phyloP scores from a whole-genome alignment of 2,888 invertebrate genomes.

The Falcaria lacertinaria region DNA sequence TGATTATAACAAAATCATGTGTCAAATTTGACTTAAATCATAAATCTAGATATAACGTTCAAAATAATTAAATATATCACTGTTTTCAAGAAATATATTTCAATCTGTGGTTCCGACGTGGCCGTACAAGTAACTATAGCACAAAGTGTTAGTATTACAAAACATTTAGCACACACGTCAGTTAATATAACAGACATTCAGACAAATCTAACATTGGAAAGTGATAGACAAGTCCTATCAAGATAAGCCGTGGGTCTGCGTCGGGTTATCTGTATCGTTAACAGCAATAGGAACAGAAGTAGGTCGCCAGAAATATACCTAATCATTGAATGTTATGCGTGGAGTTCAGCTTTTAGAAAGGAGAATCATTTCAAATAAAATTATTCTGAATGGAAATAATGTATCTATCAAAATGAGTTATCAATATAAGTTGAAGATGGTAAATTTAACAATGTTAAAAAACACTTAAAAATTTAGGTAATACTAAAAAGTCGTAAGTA shows the following conservation, averaged over 20 bases:
- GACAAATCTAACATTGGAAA: constrained; percentile 19
- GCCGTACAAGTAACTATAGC: too few relatives aligned
- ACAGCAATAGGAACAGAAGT: constrained; percentile 18
- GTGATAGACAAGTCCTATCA: constrained; percentile 32
- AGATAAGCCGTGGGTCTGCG: constrained; percentile 26
- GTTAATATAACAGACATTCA: not conserved
- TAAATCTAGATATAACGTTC: not conserved
- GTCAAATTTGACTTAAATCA: not conserved
- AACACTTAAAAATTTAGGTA: too few relatives aligned
- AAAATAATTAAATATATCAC: not conserved
- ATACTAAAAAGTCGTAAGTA: too few relatives aligned
- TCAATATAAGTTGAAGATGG: too few relatives aligned
- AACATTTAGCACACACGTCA: not conserved
- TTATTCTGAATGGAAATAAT: too few relatives aligned
- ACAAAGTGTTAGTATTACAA: not conserved
- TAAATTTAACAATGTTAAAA: too few relatives aligned
- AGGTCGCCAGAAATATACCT: constrained; percentile 18
- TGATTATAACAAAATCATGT: not conserved
- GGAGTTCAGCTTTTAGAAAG: too few relatives aligned
- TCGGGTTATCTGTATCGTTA: constrained; percentile 26
- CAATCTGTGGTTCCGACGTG: too few relatives aligned
- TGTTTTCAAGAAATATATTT: too few relatives aligned
- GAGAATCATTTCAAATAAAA: too few relatives aligned
- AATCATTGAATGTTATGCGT: not conserved
- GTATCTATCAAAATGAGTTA: too few relatives aligned